These are phyloP conservation scores for Colletes latitarsis DNA, from an alignment of 1,140 invertebrate species.

Conservation along the genomic window DNA sequence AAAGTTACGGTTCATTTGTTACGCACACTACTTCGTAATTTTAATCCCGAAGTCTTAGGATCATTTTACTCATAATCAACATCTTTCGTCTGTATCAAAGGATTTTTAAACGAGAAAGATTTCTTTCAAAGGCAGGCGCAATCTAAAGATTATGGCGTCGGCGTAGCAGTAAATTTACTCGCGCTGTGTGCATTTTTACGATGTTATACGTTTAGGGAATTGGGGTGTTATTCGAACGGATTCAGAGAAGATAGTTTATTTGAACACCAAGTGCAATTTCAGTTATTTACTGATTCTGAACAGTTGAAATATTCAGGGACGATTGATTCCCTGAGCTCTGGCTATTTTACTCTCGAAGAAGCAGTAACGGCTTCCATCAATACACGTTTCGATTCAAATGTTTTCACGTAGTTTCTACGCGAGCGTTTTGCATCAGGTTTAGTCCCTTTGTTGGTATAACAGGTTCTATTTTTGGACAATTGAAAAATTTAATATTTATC, in stretches of 20 bases:
- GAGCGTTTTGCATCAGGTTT: not conserved
- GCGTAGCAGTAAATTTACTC: slow-evolving; percentile 6
- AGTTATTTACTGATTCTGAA: slow-evolving; percentile 36
- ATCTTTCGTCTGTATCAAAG: not conserved
- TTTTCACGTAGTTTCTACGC: not conserved
- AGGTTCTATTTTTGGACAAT: slow-evolving; percentile 9
- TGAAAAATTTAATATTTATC: too few relatives aligned
- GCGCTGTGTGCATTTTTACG: slow-evolving; percentile 17
- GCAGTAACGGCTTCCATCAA: slow-evolving; percentile 13
- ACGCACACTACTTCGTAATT: too few relatives aligned
- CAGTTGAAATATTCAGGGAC: slow-evolving; percentile 35
- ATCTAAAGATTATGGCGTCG: slow-evolving; percentile 8
- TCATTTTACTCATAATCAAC: too few relatives aligned
- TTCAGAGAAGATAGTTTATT: slow-evolving; percentile 18
- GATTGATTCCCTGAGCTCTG: slow-evolving; percentile 31
- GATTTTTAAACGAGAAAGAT: slow-evolving; percentile 5
- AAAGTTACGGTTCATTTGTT: too few relatives aligned
- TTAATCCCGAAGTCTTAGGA: too few relatives aligned
- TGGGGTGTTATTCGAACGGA: not conserved
- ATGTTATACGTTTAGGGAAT: slow-evolving; percentile 2
- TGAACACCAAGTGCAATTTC: slow-evolving; percentile 10
- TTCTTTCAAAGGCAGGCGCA: not conserved
- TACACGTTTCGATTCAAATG: slow-evolving; percentile 14
- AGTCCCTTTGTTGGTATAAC: slow-evolving; percentile 16
- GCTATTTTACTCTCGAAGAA: slow-evolving; percentile 22